Percentiles rank a stretch among this genome's conserved stretches.
These are phyloP conservation scores for Oxyscelio sp. DNA, from an alignment of 2,888 invertebrate genomes.

Conservation along the genomic window DNA sequence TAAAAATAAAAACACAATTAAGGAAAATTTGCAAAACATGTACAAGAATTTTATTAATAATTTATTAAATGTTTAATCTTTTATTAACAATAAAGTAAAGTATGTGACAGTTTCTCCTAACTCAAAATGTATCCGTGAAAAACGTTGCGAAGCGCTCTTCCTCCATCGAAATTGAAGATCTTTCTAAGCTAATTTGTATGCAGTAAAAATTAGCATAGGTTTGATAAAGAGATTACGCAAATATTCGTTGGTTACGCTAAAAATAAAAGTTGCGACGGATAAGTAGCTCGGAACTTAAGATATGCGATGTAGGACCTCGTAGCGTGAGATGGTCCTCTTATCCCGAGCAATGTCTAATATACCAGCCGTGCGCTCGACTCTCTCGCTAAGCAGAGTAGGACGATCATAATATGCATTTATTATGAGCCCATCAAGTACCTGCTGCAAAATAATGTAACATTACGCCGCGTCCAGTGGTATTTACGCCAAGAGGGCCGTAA, in stretches of 20 bases:
- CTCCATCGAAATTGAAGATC: conserved; percentile 7
- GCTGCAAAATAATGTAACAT: conserved; percentile 75
- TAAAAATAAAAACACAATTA: too few relatives aligned
- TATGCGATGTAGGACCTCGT: conserved; percentile 51
- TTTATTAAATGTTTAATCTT: too few relatives aligned
- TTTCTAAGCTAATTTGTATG: conserved; percentile 10
- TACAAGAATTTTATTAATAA: too few relatives aligned
- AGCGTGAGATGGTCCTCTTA: conserved; percentile 70
- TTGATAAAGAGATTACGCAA: conserved; percentile 45
- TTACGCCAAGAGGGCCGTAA: conserved; percentile 62
- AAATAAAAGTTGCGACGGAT: conserved; percentile 43
- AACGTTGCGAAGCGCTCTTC: not conserved
- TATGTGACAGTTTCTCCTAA: too few relatives aligned
- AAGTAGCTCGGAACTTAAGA: conserved; percentile 58
- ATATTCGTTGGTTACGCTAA: conserved; percentile 32
- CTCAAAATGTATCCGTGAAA: too few relatives aligned
- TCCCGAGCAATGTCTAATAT: conserved; percentile 65
- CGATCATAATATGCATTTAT: conserved; percentile 80
- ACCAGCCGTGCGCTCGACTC: conserved; percentile 51
- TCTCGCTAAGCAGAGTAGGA: conserved; percentile 59
- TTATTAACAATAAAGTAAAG: too few relatives aligned
- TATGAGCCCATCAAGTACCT: conserved; percentile 77
- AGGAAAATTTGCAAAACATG: too few relatives aligned
- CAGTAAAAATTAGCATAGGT: conserved; percentile 37
- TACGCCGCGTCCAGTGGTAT: conserved; percentile 67